Percentiles rank a stretch among this genome's conserved stretches.
Evolutionary conservation across 2,113 vertebrate genomes (phyloP).

Genomic region (Pachycephala philippinensis): DNA sequence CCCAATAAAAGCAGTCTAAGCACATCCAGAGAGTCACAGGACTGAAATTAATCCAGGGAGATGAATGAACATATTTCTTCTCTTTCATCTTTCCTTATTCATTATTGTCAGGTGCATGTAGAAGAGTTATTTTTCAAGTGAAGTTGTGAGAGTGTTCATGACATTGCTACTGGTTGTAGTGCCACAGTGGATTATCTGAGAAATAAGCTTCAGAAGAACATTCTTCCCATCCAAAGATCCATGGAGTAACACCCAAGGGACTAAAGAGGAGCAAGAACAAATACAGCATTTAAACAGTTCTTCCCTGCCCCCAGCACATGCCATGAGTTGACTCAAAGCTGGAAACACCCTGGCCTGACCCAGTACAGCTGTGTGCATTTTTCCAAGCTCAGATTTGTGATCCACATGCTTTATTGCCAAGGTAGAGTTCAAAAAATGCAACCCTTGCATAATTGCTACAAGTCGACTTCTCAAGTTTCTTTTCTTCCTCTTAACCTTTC

Average conservation of each 20-base stretch:
- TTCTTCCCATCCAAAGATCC: not conserved
- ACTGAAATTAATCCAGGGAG: not conserved
- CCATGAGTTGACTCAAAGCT: not conserved
- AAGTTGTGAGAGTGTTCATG: not conserved
- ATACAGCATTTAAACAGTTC: not conserved
- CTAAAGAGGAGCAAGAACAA: not conserved
- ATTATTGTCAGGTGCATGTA: not conserved
- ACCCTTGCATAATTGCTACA: not conserved
- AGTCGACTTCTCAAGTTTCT: not conserved
- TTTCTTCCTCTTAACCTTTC: not conserved
- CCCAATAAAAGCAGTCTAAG: not conserved
- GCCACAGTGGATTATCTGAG: not conserved
- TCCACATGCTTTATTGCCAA: not conserved
- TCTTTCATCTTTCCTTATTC: not conserved
- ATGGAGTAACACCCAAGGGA: not conserved
- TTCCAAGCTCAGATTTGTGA: not conserved
- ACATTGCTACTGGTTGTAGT: not conserved
- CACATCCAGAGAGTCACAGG: not conserved
- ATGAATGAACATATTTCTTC: not conserved
- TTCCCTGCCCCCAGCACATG: not conserved
- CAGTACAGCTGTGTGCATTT: not conserved
- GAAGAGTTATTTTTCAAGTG: not conserved
- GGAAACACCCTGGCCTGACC: not conserved
- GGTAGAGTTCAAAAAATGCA: not conserved
- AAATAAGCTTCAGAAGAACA: not conserved